A percentile compares a stretch with the other conserved stretches of the same genome.
These are phyloP conservation scores for Actinemys pallida DNA, from an alignment of 2,113 vertebrate genomes.

Conservation along the genomic window DNA sequence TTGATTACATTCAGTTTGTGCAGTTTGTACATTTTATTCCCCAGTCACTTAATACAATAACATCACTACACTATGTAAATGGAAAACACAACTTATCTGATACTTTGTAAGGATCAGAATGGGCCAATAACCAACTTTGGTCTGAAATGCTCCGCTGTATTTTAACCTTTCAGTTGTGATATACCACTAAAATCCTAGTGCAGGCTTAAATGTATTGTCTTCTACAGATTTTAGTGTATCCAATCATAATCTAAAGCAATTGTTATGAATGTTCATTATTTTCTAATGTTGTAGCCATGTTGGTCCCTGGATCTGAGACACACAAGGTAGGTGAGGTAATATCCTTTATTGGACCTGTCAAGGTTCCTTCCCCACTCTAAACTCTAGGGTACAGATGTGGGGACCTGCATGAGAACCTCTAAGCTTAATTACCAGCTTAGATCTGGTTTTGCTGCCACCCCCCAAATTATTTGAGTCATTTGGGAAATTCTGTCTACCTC, in stretches of 20 bases:
- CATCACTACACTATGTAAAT: background rate
- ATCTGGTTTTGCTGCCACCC: too few relatives aligned
- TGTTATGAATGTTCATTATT: background rate
- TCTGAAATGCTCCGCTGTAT: background rate
- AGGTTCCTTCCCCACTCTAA: too few relatives aligned
- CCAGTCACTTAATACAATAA: background rate
- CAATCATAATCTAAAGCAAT: background rate
- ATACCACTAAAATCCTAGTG: background rate
- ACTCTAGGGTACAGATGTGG: too few relatives aligned
- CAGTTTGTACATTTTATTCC: background rate
- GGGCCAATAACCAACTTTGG: background rate
- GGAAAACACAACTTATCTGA: background rate
- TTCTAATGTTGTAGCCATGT: background rate
- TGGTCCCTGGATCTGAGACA: background rate
- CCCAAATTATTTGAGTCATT: too few relatives aligned
- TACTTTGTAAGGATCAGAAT: background rate
- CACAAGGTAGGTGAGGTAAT: background rate
- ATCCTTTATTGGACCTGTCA: background rate
- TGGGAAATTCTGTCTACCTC: too few relatives aligned
- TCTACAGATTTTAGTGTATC: background rate
- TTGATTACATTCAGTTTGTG: background rate
- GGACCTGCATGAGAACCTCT: too few relatives aligned
- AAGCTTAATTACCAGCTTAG: too few relatives aligned
- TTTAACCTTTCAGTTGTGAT: background rate
- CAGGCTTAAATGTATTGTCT: background rate